Evolutionary conservation across 92 coral and sea anemone genomes (phyloP).

Genomic region (Phenganax stokvisi): DNA sequence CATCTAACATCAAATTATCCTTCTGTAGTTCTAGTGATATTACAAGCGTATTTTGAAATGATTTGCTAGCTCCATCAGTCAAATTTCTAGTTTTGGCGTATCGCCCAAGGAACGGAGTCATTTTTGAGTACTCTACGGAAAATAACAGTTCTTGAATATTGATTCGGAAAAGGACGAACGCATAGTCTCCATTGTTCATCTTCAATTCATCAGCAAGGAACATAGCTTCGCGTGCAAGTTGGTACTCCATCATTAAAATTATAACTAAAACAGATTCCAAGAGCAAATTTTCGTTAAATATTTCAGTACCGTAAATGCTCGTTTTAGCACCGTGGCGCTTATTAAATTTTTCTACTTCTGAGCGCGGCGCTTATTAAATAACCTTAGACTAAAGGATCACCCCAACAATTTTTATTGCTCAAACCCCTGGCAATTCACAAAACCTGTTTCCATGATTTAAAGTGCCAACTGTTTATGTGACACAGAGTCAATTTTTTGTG

Average conservation of each 20-base stretch:
- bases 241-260: slow-evolving; percentile 66
- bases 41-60: slow-evolving; percentile 55
- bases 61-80: slow-evolving; percentile 65
- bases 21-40: slow-evolving; percentile 5
- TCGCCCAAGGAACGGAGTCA: slow-evolving; percentile 35
- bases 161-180: slow-evolving; percentile 71
- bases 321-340: too few relatives aligned
- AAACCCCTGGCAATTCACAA: not conserved
- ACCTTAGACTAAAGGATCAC: too few relatives aligned
- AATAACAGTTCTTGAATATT: slow-evolving; percentile 50
- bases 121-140: slow-evolving; percentile 4
- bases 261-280: slow-evolving; percentile 56
- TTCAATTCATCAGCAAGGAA: slow-evolving; percentile 69
- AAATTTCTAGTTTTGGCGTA: slow-evolving; percentile 39
- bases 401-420: too few relatives aligned
- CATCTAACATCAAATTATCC: slow-evolving; percentile 8
- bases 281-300: not conserved
- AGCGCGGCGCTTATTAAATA: too few relatives aligned
- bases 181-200: slow-evolving; percentile 83
- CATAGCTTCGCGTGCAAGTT: slow-evolving; percentile 89
- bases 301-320: not conserved
- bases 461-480: too few relatives aligned
- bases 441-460: too few relatives aligned
- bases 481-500: too few relatives aligned
- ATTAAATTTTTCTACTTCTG: too few relatives aligned